These are phyloP conservation scores for Sylvicola cinctus DNA, from an alignment of 2,888 invertebrate genomes.

Conservation along the genomic window DNA sequence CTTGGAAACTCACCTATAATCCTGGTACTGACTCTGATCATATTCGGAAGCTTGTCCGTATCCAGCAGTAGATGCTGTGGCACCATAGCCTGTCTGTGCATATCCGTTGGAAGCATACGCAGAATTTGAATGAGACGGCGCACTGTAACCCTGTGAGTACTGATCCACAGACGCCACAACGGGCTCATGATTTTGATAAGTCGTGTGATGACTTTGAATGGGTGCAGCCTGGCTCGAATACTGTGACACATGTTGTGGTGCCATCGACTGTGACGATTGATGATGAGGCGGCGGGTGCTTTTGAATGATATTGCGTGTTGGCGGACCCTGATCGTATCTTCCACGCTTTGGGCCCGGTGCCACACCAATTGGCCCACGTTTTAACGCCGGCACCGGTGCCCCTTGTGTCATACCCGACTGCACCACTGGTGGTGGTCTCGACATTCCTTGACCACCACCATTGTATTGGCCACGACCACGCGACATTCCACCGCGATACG, in stretches of 20 bases:
- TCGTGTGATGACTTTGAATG: conserved; percentile 17
- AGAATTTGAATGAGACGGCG: conserved; percentile 15
- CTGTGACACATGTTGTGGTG: conserved; percentile 6
- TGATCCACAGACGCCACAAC: conserved; percentile 20
- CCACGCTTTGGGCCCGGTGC: conserved; percentile 24
- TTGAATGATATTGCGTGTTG: conserved; percentile 20
- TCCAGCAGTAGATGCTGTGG: conserved; percentile 15
- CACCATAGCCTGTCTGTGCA: conserved; percentile 17
- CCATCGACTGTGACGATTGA: too few species aligned
- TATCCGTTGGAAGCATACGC: conserved; percentile 24
- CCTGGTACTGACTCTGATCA: conserved; percentile 24
- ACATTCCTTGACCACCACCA: conserved; percentile 17
- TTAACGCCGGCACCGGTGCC: conserved; percentile 21
- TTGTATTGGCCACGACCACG: conserved; percentile 15
- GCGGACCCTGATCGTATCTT: conserved; percentile 23
- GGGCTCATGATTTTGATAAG: conserved; percentile 20
- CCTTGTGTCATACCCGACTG: conserved; percentile 24
- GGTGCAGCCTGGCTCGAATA: conserved; percentile 13
- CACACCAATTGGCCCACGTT: conserved; percentile 22
- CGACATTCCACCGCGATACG: conserved; percentile 19
- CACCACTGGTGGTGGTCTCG: conserved; percentile 19
- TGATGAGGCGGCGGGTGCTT: conserved; percentile 18
- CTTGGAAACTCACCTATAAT: too few species aligned
- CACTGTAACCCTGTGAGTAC: conserved; percentile 18
- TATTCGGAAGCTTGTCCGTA: conserved; percentile 20